Evolutionary conservation across 1,140 invertebrate species (phyloP).

Genomic region (Leptonema lineaticorne): DNA sequence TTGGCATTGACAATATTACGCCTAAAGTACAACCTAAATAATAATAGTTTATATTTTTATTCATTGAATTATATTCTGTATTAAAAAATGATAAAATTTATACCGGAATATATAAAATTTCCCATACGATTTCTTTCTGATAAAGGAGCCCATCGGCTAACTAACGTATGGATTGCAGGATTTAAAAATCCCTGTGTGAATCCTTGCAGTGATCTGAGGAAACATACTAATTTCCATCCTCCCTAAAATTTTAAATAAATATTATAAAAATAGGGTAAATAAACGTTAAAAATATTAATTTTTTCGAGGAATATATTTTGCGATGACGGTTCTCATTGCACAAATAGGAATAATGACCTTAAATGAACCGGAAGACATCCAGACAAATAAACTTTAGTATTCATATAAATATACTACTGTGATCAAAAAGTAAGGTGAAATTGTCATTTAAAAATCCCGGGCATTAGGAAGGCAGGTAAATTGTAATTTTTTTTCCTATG

Average conservation of each 20-base stretch:
- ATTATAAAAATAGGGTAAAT: neutral
- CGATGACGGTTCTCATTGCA: too few species aligned
- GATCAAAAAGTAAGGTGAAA: too few species aligned
- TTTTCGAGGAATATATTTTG: too few species aligned
- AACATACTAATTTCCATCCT: constrained; percentile 60
- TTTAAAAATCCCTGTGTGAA: constrained; percentile 75
- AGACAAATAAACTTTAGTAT: too few species aligned
- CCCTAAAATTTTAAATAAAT: constrained; percentile 44
- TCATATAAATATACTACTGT: too few species aligned
- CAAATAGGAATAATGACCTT: too few species aligned
- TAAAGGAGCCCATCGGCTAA: constrained; percentile 70
- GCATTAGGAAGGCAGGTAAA: too few species aligned
- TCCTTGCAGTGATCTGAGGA: constrained; percentile 69
- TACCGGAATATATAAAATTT: constrained; percentile 48
- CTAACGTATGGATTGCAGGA: constrained; percentile 72
- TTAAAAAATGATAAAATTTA: constrained; percentile 25
- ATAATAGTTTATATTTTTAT: neutral
- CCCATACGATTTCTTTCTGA: constrained; percentile 46
- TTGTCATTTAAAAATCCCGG: too few species aligned
- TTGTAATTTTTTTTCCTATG: too few species aligned
- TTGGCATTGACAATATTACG: constrained; percentile 8
- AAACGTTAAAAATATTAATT: too few species aligned
- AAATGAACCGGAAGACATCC: too few species aligned
- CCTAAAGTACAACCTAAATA: constrained; percentile 23
- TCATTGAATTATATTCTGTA: neutral